Evolutionary conservation across 2,888 invertebrate genomes (phyloP), one percentile per base, ranked within the genome.

Genomic region (Chrysomela aeneicollis): DNA sequence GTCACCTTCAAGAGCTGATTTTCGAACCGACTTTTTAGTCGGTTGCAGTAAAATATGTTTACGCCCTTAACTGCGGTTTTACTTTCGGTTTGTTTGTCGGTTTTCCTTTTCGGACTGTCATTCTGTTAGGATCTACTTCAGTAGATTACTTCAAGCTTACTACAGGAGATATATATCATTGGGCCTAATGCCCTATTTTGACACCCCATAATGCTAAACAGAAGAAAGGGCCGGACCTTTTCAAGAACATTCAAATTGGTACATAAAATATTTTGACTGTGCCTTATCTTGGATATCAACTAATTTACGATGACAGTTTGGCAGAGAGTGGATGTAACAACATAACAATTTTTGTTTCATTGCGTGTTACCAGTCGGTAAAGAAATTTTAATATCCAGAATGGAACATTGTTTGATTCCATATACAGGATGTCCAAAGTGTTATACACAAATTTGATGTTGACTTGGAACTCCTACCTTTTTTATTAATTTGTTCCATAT

Each of bases 141-240:
- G 57, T 21, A 55, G 62, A 37, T 63, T 62, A 66, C 65, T 55
- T 55, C 53, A 62, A 51, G 57, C 47, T 59, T 59, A 52, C 32
- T 18, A 46, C 63, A 63, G 15, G 57, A 59, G 55, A 26, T 60
- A 72, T 69, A 71, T 65, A 66, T 71, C 67, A 71, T 69, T 18
- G 64, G 57, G 46, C 62, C 59, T 67, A 62, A 68, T 63, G 59
- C 68, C 53, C 30, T 74, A 68, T 74, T 74, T 72, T 74, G 74
- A 74, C 74, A 74, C 69, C 60, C 55, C 61, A 61, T 72, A 69
- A 72, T 71, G 73, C 69, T 68, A 67, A 73, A 73, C 73, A 73
- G 69, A 69, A 67, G 68, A 70, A 67, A 69, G 70, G 72, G 74
- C 64, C 61, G 71, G 60, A 62, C 69, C 67, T 62, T 68, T 68